Conservation (phyloP, 2,888 invertebrate genomes). For the Empis livida region DNA sequence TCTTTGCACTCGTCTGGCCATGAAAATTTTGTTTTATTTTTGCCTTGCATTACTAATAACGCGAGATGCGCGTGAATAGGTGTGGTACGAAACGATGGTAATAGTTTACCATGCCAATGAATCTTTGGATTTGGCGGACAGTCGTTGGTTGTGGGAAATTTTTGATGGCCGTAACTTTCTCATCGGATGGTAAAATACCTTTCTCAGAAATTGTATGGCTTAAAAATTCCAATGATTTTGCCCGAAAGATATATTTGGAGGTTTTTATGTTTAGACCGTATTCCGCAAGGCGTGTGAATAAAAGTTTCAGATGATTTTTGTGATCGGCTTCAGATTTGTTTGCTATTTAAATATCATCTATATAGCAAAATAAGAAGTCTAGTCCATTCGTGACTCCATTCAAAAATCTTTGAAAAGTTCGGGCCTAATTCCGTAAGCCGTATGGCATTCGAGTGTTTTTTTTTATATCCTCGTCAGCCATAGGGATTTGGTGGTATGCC, state of each 20-base stretch:
- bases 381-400: slow-evolving; percentile 19
- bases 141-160: not conserved
- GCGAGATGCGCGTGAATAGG: not conserved
- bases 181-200: slow-evolving; percentile 1
- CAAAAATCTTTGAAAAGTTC: slow-evolving; percentile 23
- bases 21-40: not conserved
- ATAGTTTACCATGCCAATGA: slow-evolving; percentile 11
- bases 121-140: not conserved
- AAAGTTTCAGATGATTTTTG: slow-evolving; percentile 10
- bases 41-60: not conserved
- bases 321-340: too few species aligned
- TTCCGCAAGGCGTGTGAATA: slow-evolving; percentile 11
- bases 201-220: not conserved
- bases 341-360: too few species aligned
- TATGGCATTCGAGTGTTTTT: slow-evolving; percentile 18
- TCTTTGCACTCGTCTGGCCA: not conserved
- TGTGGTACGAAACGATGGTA: slow-evolving; percentile 4
- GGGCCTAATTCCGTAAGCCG: slow-evolving; percentile 21
- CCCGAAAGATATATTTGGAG: slow-evolving; percentile 3
- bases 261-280: slow-evolving; percentile 14
- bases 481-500: slow-evolving; percentile 16
- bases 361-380: too few species aligned
- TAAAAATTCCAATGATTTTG: not conserved
- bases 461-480: not conserved
- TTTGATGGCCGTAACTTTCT: slow-evolving; percentile 3